Percentiles rank a stretch among this genome's conserved stretches.
phyloP scores from a whole-genome alignment of 2,888 invertebrate species.

The Eupithecia subfuscata region DNA sequence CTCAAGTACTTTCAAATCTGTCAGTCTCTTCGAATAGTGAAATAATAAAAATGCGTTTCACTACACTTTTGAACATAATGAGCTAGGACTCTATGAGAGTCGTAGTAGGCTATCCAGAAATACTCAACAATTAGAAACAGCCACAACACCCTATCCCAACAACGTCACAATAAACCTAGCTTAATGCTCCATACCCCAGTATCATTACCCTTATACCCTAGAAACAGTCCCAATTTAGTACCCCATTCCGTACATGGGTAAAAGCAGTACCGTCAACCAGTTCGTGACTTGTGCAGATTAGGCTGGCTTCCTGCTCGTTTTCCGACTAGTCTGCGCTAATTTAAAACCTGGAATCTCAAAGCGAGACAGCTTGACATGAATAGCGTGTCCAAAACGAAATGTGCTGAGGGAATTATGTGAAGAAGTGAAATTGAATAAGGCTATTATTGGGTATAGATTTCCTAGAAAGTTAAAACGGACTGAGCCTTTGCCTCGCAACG shows the following conservation, averaged over 20 bases:
- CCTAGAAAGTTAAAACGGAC: background rate
- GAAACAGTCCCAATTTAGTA: background rate
- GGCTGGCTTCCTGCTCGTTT: conserved; percentile 60
- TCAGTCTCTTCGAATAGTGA: background rate
- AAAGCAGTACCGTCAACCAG: conserved; percentile 28
- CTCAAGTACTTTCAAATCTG: conserved; percentile 13
- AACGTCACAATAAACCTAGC: background rate
- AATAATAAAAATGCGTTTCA: background rate
- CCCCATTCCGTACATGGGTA: background rate
- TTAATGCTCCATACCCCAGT: background rate
- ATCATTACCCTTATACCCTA: conserved; percentile 9
- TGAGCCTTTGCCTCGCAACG: background rate
- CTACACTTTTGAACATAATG: too few relatives aligned
- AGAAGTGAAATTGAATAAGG: conserved; percentile 11
- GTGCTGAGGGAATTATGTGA: background rate
- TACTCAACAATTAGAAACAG: background rate
- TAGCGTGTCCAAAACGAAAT: conserved; percentile 64
- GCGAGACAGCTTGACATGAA: conserved; percentile 72
- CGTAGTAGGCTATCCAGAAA: background rate
- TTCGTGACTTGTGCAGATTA: conserved; percentile 68
- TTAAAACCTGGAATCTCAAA: conserved; percentile 74
- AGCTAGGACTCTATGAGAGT: too few relatives aligned
- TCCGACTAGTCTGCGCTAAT: conserved; percentile 69
- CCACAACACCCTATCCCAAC: background rate
- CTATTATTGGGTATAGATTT: background rate